Percentiles rank a stretch among this genome's conserved stretches.
Evolutionary conservation across 1,140 invertebrate species (phyloP).

Genomic region (Popillia japonica): DNA sequence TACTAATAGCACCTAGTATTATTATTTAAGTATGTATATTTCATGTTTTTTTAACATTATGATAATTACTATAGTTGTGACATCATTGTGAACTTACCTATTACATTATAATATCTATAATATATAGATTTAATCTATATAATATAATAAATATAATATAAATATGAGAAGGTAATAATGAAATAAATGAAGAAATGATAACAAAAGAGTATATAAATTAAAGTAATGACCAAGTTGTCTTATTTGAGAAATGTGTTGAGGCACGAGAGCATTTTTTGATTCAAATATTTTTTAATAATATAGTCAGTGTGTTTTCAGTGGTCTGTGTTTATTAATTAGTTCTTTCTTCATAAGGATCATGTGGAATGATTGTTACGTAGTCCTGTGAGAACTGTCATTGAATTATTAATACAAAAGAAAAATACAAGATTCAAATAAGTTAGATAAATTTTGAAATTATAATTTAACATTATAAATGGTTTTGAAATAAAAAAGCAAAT

Average conservation of each 20-base stretch:
- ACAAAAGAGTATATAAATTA: conserved; percentile 13
- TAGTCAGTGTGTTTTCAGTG: conserved; percentile 41
- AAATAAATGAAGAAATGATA: background rate
- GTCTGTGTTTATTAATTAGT: conserved; percentile 38
- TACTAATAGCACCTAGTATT: conserved; percentile 15
- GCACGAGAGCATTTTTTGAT: background rate
- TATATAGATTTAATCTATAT: conserved; percentile 16
- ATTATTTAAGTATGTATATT: conserved; percentile 20
- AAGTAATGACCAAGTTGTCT: conserved; percentile 1
- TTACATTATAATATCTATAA: conserved; percentile 19
- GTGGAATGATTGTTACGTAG: conserved; percentile 39
- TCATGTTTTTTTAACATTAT: conserved; percentile 13
- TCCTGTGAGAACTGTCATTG: conserved; percentile 38
- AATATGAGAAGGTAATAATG: background rate
- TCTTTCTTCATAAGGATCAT: conserved; percentile 36
- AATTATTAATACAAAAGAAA: background rate
- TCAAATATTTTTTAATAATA: conserved; percentile 32
- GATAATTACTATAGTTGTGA: background rate
- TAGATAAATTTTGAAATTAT: conserved; percentile 41
- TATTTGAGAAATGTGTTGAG: background rate
- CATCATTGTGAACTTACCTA: conserved; percentile 18
- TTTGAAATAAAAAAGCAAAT: conserved; percentile 40
- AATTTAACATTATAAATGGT: conserved; percentile 43
- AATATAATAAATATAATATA: conserved; percentile 13
- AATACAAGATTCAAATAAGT: conserved; percentile 39